A percentile compares a stretch with the other conserved stretches of the same genome.
phyloP scores from a whole-genome alignment of 2,888 invertebrate genomes.

The Ptychoptera albimana region DNA sequence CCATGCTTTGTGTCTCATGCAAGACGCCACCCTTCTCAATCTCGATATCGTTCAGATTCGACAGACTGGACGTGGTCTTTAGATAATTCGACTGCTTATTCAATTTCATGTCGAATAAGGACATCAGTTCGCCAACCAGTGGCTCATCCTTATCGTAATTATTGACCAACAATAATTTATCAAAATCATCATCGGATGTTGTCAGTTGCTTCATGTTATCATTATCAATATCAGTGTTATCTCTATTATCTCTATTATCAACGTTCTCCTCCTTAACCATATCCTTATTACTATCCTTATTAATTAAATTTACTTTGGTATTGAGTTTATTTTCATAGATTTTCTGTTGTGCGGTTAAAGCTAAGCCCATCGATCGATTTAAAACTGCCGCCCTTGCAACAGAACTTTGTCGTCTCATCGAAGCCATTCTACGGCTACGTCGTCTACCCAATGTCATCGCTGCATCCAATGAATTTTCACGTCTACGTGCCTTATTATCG shows the following conservation, averaged over 20 bases:
- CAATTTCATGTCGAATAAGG: slow-evolving; percentile 29
- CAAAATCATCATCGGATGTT: slow-evolving; percentile 25
- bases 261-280: background rate
- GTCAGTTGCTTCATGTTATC: background rate
- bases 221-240: background rate
- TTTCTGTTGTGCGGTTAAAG: background rate
- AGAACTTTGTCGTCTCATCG: slow-evolving; percentile 21
- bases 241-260: background rate
- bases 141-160: slow-evolving; percentile 22
- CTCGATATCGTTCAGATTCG: slow-evolving; percentile 16
- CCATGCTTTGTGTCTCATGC: slow-evolving; percentile 11
- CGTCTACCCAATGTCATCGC: slow-evolving; percentile 41
- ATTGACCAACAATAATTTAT: slow-evolving; percentile 25
- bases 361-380: slow-evolving; percentile 7
- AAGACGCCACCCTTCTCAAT: background rate
- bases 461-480: slow-evolving; percentile 34
- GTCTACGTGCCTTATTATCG: slow-evolving; percentile 28
- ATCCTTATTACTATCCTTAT: background rate
- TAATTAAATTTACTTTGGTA: too few relatives aligned
- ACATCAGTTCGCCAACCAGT: slow-evolving; percentile 24
- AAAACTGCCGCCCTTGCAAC: slow-evolving; percentile 25
- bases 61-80: slow-evolving; percentile 18
- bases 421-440: slow-evolving; percentile 31
- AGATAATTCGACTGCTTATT: slow-evolving; percentile 14
- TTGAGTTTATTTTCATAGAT: background rate